Evolutionary conservation across 1,140 invertebrate species (phyloP), one percentile per base, ranked within the genome.

Genomic region (Neotoxoptera formosana): DNA sequence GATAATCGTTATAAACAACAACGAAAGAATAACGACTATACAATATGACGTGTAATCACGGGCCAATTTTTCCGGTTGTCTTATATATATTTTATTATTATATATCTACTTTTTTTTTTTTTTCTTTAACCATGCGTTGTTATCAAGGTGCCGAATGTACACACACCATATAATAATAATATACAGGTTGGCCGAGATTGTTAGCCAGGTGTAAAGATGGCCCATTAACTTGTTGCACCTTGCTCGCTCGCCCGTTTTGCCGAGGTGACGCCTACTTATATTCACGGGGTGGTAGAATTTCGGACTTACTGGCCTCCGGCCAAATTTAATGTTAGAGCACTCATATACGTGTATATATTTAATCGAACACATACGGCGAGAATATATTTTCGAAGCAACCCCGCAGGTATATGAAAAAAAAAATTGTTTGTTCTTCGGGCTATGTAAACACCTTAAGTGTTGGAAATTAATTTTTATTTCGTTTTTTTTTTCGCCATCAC

Each of bases 221-320:
- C 60, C 90, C 60, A 91, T 91, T 91, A 91, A 76, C 90, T 91
- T 51, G 60, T 91, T 91, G 90, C 90, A 91, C 90, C 90, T 91
- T 91, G 90, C 56, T 91, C 90, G 48, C 48, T 89, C 25, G 87
- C n/a, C 87, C 47, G 67, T 91, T 91, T 91, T 91, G 90, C 90
- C 21, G 90, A 76, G 90, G 67, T 51, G n/a, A 91, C 90, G 90
- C 90, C 90, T 91, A 91, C 90, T 81, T 67, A 91, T 51, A 91
- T 51, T 36, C 67, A 83, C 90, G 45, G 90, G 90, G 67, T 91
- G 67, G n/a, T 91, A 51, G 36, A 81, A 91, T 91, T 91, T 91
- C 60, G 90, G 45, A 91, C 67, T 91, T n/a, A 83, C 56, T 91
- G 56, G 90, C 90, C 90, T 47, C 60, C 36, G 25, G 90, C 56